Base-by-base conservation (phyloP, 2,797 vertebrate genomes). In the Apodemus agrarius region DNA sequence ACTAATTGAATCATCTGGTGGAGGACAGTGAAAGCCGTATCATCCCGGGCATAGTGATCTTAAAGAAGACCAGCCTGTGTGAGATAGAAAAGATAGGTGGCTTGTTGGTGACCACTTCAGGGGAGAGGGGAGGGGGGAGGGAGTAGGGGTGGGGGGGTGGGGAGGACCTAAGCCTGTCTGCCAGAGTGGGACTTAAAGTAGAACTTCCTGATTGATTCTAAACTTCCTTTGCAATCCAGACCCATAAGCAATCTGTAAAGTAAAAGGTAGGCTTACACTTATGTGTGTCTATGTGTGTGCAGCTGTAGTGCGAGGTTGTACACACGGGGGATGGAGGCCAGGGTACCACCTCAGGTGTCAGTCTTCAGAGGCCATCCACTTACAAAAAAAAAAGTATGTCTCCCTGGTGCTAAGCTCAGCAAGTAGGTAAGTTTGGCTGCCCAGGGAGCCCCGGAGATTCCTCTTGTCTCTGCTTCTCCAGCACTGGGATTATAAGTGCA, bases 1-100 rank as follows among this genome's bases (percentile, higher is more conserved):
- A 93, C 83, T 98, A 97, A 98, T 74, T 95, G 97, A 98, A 98
- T 84, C 91, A 98, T 97, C 98, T 98, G 97, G 95, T 97, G 74
- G 63, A 93, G 3, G 0, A 98, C 97, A 90, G 96, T 96, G 89
- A 97, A 91, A 95, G 95, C 75, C 74, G 74, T 75, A 93, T 95
- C 96, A 96, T 96, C 93, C 94, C 94, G 5, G 96, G 91, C 95
- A 87, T 69, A 49, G 87, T 92, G 95, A 90, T 97, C 97, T 98
- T 98, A 97, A 98, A 98, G 96, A 97, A 92, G 79, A 82, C 95
- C 97, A 13, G 85, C 95, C 91, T 95, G 96, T 95, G 96, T 93
- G 79, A 79, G 93, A 96, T 95, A 95, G 95, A 97, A 98, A 98
- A 90, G 94, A 96, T 82, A 94, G 90, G 90, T 96, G 95, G 96